phyloP scores from a whole-genome alignment of 2,113 vertebrate genomes.

The Arizona elegans region DNA sequence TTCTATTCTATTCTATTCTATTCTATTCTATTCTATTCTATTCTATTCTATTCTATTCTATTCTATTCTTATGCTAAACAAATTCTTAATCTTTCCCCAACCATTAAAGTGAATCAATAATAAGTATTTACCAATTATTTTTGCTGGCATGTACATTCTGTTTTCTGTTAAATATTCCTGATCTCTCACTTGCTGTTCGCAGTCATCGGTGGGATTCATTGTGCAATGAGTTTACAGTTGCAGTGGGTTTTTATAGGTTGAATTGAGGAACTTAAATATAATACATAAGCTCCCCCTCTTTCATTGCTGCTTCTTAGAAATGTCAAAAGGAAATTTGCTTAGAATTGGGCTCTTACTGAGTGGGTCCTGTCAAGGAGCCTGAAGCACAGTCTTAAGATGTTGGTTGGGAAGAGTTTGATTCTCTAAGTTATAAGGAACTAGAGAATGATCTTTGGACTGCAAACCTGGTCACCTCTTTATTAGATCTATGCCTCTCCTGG shows the following conservation, averaged over 20 bases:
- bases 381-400: background rate
- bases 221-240: background rate
- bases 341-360: background rate
- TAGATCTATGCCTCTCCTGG: background rate
- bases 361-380: background rate
- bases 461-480: background rate
- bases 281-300: too few species aligned
- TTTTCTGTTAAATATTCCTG: background rate
- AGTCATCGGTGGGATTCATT: background rate
- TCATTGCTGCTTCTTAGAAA: background rate
- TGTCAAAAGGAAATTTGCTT: background rate
- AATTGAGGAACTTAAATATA: slow-evolving; percentile 9
- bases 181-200: background rate
- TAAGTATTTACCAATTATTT: background rate
- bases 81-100: background rate
- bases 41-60: too few species aligned
- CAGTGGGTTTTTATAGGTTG: background rate
- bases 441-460: background rate
- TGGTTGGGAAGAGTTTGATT: background rate
- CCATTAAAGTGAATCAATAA: background rate
- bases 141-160: background rate
- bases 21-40: too few species aligned
- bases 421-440: background rate
- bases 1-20: too few species aligned
- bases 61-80: background rate